Conservation (phyloP, 2,797 vertebrate genomes). For the Diplodus puntazzo region DNA sequence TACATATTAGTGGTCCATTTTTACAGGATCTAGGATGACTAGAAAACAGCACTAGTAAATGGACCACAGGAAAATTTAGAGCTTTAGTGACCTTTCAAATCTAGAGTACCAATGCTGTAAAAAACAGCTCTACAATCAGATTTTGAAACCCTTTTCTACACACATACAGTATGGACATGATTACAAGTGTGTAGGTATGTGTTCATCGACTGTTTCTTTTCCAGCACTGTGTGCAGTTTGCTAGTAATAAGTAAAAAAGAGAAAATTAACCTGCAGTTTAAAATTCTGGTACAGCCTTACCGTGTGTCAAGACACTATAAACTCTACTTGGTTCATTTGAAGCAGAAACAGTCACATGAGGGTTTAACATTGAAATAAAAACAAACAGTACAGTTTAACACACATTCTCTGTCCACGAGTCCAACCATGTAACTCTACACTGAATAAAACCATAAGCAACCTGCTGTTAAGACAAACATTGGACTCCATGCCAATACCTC, state of each 20-base stretch:
- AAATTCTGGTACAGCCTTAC: not conserved
- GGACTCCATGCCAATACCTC: not conserved
- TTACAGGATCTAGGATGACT: not conserved
- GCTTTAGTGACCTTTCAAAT: not conserved
- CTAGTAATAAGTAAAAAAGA: too few relatives aligned
- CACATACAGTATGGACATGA: too few relatives aligned
- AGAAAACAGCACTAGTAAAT: not conserved
- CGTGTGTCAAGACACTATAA: not conserved
- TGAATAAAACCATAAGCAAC: slow-evolving; percentile 1
- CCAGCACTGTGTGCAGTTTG: too few relatives aligned
- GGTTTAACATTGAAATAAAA: not conserved
- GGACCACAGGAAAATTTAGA: not conserved
- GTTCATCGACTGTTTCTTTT: too few relatives aligned
- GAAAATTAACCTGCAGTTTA: too few relatives aligned
- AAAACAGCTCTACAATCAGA: too few relatives aligned
- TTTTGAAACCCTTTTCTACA: too few relatives aligned
- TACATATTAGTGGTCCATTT: too few relatives aligned
- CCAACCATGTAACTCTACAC: not conserved
- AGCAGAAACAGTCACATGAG: not conserved
- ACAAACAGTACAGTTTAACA: not conserved
- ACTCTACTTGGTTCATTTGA: slow-evolving; percentile 1
- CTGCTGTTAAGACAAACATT: not conserved
- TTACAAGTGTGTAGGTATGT: too few relatives aligned
- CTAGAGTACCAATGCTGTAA: too few relatives aligned
- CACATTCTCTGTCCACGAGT: not conserved